These are phyloP conservation scores for Psettodes erumei DNA, from an alignment of 2,113 vertebrate species.

Conservation along the genomic window DNA sequence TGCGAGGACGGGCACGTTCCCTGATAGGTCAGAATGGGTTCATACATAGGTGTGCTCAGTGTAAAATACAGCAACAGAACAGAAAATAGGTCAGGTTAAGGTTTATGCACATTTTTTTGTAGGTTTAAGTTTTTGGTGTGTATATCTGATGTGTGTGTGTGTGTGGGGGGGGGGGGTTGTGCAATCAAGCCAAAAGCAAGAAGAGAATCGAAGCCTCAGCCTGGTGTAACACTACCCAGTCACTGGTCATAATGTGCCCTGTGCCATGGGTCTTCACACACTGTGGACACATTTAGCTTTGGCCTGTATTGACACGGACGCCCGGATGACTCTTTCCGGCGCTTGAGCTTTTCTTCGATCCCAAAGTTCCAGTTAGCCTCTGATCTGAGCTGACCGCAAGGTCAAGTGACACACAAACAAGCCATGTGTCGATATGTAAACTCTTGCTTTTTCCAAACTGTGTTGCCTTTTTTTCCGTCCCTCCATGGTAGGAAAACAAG, in stretches of 20 bases:
- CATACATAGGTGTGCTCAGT: background rate
- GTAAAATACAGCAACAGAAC: background rate
- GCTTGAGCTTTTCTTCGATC: slow-evolving; percentile 30
- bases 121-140: background rate
- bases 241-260: background rate
- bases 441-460: slow-evolving; percentile 13
- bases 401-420: slow-evolving; percentile 44
- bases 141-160: no score
- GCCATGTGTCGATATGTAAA: slow-evolving; percentile 35
- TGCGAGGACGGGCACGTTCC: background rate
- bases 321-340: slow-evolving; percentile 21
- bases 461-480: no score
- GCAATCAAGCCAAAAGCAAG: slow-evolving; percentile 1
- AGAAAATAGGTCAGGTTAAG: background rate
- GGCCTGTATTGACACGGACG: slow-evolving; percentile 35
- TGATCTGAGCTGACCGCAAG: slow-evolving; percentile 32
- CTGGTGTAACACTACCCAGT: background rate
- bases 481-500: background rate
- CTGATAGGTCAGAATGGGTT: background rate
- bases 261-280: background rate
- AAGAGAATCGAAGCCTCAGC: slow-evolving; percentile 17
- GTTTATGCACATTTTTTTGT: background rate
- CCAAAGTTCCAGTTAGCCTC: slow-evolving; percentile 20
- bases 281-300: background rate
- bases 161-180: no score